These are phyloP conservation scores for Seira sanloemensis DNA, from an alignment of 2,888 invertebrate genomes.

Conservation along the genomic window DNA sequence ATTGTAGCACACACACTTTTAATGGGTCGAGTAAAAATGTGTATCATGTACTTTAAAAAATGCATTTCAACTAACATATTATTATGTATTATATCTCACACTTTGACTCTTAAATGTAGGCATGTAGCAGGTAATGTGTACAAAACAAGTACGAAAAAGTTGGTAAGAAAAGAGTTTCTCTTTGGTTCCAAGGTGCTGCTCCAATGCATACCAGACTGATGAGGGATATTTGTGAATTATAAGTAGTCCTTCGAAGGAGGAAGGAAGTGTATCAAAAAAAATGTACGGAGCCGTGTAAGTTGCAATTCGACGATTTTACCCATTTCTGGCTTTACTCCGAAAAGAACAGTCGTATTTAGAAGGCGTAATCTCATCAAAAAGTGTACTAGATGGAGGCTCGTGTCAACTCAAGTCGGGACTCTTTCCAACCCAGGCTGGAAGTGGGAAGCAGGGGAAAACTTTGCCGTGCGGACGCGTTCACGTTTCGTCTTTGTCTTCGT, in stretches of 20 bases:
- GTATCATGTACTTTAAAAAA: neutral
- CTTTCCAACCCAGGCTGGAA: too few relatives aligned
- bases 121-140: too few relatives aligned
- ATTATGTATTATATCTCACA: neutral
- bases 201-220: neutral
- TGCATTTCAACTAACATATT: neutral
- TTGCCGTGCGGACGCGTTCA: too few relatives aligned
- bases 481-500: too few relatives aligned
- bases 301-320: neutral
- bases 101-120: too few relatives aligned
- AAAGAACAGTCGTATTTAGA: neutral
- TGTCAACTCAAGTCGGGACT: too few relatives aligned
- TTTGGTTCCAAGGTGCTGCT: conserved; percentile 4
- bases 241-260: neutral
- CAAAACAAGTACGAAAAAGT: too few relatives aligned
- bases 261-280: neutral
- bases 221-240: neutral
- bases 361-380: too few relatives aligned
- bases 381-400: too few relatives aligned
- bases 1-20: too few relatives aligned
- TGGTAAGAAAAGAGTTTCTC: neutral
- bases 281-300: neutral
- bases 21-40: neutral
- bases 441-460: too few relatives aligned
- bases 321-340: neutral